Conservation (phyloP, 2,113 vertebrate species). For the Alethe castanea region DNA sequence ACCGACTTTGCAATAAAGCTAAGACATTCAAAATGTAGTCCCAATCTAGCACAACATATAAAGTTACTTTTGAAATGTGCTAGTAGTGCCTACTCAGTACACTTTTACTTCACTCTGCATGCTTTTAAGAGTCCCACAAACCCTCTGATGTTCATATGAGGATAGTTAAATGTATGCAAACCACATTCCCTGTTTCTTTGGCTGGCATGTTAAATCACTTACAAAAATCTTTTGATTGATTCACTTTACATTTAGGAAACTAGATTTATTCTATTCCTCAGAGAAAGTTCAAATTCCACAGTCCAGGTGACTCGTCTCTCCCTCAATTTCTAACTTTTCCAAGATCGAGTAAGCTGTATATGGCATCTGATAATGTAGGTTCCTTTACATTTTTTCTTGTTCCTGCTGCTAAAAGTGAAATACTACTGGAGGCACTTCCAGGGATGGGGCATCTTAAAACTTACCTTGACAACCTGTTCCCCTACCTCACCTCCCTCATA, state of each 20-base stretch:
- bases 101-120: neutral
- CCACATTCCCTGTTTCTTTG: neutral
- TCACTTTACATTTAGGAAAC: neutral
- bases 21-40: neutral
- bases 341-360: neutral
- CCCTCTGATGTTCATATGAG: neutral
- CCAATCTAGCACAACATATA: neutral
- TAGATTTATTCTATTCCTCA: neutral
- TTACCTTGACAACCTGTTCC: neutral
- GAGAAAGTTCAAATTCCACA: neutral
- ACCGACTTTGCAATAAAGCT: neutral
- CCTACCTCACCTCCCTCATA: neutral
- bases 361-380: neutral
- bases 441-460: neutral
- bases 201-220: neutral
- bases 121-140: neutral
- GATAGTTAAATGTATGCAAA: neutral
- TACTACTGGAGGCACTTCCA: neutral
- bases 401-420: neutral
- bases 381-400: neutral
- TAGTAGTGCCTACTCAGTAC: neutral
- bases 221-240: neutral
- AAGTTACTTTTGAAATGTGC: neutral
- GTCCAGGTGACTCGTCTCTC: neutral
- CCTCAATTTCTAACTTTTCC: neutral